A percentile compares a stretch with the other conserved stretches of the same genome.
Evolutionary conservation across 2,888 invertebrate species (phyloP).

Genomic region (Agrochola macilenta): DNA sequence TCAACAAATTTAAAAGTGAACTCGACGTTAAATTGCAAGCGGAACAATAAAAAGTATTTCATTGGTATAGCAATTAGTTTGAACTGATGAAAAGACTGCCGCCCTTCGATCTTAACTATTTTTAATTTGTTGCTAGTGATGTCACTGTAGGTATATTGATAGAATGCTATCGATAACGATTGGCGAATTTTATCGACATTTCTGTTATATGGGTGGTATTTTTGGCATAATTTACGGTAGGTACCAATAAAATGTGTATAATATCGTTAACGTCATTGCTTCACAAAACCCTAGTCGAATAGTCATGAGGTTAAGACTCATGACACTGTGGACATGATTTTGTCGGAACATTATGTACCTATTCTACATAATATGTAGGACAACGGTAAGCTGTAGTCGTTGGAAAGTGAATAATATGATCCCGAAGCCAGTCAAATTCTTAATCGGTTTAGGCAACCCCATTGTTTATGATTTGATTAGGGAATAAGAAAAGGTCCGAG

Average conservation of each 20-base stretch:
- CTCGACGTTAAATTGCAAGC: conserved; percentile 67
- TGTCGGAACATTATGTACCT: not conserved
- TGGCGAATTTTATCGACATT: not conserved
- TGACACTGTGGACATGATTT: not conserved
- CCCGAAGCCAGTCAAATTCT: conserved; percentile 49
- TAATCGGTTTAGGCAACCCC: conserved; percentile 31
- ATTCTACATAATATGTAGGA: conserved; percentile 2
- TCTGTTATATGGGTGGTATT: not conserved
- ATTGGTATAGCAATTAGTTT: conserved; percentile 71
- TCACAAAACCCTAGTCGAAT: not conserved
- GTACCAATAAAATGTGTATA: not conserved
- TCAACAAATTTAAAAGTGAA: conserved; percentile 5
- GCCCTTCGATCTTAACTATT: conserved; percentile 79
- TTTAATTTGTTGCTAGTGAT: conserved; percentile 75
- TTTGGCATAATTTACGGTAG: not conserved
- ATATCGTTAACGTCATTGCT: not conserved
- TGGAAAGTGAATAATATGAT: conserved; percentile 19
- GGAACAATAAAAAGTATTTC: conserved; percentile 54
- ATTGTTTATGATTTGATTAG: conserved; percentile 35
- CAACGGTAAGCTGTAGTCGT: conserved; percentile 19
- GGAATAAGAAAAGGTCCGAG: too few species aligned
- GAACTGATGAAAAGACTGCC: conserved; percentile 67
- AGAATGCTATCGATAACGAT: conserved; percentile 19
- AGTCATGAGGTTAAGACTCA: not conserved
- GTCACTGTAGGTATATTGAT: conserved; percentile 41